Percentiles rank a stretch among this genome's conserved stretches.
Evolutionary conservation across 2,113 vertebrate genomes (phyloP).

Genomic region (Crotophaga sulcirostris): DNA sequence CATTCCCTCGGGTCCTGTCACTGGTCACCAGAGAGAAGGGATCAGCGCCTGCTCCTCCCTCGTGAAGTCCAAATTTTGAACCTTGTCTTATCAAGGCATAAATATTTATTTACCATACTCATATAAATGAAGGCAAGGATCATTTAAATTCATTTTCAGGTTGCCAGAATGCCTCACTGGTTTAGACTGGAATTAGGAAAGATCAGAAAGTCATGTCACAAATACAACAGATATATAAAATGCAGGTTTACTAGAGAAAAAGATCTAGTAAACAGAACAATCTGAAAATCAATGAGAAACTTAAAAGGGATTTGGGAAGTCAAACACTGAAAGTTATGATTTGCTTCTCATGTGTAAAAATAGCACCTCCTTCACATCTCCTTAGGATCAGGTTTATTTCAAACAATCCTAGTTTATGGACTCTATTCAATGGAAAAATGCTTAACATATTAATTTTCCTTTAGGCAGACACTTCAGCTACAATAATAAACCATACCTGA

Average conservation of each 20-base stretch:
- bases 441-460: slow-evolving; percentile 44
- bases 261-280: slow-evolving; percentile 69
- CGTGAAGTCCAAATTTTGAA: background rate
- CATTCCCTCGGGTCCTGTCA: too few species aligned
- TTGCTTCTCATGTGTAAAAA: slow-evolving; percentile 71
- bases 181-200: slow-evolving; percentile 15
- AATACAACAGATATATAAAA: background rate
- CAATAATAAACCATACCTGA: slow-evolving; percentile 23
- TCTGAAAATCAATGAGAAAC: slow-evolving; percentile 67
- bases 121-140: background rate
- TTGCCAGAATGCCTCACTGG: background rate
- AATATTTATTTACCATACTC: slow-evolving; percentile 8
- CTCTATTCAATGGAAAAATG: slow-evolving; percentile 17
- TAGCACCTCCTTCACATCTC: slow-evolving; percentile 55
- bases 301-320: slow-evolving; percentile 72
- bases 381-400: slow-evolving; percentile 51
- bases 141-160: background rate
- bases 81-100: background rate
- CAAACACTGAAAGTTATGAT: slow-evolving; percentile 71
- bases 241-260: slow-evolving; percentile 65
- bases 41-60: too few species aligned
- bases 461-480: slow-evolving; percentile 23
- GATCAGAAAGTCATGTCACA: background rate
- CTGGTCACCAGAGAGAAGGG: too few species aligned
- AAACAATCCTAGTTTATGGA: slow-evolving; percentile 55